Conservation (phyloP, 2,888 invertebrate genomes). For the Unio pictorum region DNA sequence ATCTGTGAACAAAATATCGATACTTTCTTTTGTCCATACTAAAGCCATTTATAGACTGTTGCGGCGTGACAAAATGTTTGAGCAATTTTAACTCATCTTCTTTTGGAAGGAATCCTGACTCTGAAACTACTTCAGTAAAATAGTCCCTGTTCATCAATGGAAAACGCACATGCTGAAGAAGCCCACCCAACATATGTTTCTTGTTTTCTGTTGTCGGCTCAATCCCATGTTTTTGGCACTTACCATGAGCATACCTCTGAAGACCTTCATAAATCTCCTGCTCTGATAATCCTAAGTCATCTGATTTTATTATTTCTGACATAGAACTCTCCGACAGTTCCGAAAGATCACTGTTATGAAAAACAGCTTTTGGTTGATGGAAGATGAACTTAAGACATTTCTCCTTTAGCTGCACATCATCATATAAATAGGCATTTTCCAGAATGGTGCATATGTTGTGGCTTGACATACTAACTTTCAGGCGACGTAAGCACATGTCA, state of each 20-base stretch:
- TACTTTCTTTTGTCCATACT: conserved; percentile 13
- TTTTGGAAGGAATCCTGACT: conserved; percentile 23
- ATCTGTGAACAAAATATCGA: conserved; percentile 14
- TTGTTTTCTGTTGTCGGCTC: conserved; percentile 27
- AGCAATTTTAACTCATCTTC: conserved; percentile 62
- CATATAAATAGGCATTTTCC: conserved; percentile 33
- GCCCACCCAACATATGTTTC: conserved; percentile 19
- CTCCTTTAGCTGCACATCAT: conserved; percentile 24
- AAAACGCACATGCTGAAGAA: conserved; percentile 37
- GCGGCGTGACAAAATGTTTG: conserved; percentile 18
- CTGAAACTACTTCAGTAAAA: conserved; percentile 29
- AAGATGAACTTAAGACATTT: conserved; percentile 31
- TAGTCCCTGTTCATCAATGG: conserved; percentile 28
- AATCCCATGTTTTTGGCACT: conserved; percentile 23
- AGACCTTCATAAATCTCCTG: conserved; percentile 37
- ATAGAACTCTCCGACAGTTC: conserved; percentile 38
- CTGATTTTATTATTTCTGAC: conserved; percentile 27
- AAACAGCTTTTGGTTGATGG: conserved; percentile 28
- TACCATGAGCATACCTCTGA: conserved; percentile 29
- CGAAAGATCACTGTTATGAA: conserved; percentile 26
- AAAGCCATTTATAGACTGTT: conserved; percentile 8
- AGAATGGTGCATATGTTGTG: conserved; percentile 36
- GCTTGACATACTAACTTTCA: conserved; percentile 31
- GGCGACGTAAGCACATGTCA: conserved; percentile 31
- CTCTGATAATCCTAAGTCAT: conserved; percentile 32